Evolutionary conservation across 1,140 invertebrate genomes (phyloP).

Genomic region (Leptinotarsa undecemlineata): DNA sequence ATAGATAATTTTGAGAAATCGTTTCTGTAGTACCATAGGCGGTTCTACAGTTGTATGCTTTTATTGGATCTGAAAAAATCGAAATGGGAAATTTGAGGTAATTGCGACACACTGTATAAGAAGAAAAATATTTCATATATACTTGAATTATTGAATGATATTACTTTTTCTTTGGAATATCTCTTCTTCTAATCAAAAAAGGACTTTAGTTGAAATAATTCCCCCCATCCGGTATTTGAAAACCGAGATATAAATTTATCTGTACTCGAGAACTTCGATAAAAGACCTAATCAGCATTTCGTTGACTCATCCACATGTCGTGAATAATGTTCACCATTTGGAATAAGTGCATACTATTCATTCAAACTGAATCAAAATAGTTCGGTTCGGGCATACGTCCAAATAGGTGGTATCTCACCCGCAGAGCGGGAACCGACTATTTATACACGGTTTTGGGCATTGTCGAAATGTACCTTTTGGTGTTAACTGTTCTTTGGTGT

Average conservation of each 20-base stretch:
- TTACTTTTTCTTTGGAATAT: too few relatives aligned
- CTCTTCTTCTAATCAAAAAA: too few relatives aligned
- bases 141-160: too few relatives aligned
- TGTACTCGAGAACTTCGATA: neutral
- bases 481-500: neutral
- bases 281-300: neutral
- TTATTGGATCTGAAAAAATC: too few relatives aligned
- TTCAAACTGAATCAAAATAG: neutral
- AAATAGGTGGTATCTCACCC: neutral
- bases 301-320: neutral
- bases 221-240: too few relatives aligned
- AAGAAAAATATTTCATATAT: too few relatives aligned
- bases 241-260: neutral
- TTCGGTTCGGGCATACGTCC: slow-evolving; percentile 5
- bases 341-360: neutral
- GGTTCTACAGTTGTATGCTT: too few relatives aligned
- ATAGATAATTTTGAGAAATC: too few relatives aligned
- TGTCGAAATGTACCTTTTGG: slow-evolving; percentile 11
- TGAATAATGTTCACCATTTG: slow-evolving; percentile 1
- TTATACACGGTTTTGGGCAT: neutral
- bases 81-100: too few relatives aligned
- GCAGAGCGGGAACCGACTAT: neutral
- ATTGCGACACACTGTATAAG: too few relatives aligned
- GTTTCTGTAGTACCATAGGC: too few relatives aligned
- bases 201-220: too few relatives aligned